Conservation (phyloP, 2,888 invertebrate genomes). For the Lepetodrilus schrolli region DNA sequence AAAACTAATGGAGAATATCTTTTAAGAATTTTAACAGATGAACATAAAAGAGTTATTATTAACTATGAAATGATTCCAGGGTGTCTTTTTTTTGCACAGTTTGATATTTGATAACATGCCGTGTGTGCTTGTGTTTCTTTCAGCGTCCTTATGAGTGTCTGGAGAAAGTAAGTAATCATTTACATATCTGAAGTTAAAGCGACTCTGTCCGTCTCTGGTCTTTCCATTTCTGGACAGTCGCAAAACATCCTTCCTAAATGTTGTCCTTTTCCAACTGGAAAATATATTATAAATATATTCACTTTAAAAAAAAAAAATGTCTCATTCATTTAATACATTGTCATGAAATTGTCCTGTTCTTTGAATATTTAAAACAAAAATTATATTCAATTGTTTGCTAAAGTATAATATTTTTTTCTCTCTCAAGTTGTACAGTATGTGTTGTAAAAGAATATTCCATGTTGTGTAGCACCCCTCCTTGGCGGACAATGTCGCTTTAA, state of each 20-base stretch:
- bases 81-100: conserved; percentile 22
- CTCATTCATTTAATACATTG: neutral
- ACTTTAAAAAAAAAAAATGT: too few relatives aligned
- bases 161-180: conserved; percentile 12
- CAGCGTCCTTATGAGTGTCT: conserved; percentile 14
- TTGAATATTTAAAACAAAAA: neutral
- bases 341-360: neutral
- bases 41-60: too few relatives aligned
- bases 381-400: neutral
- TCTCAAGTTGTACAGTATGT: neutral
- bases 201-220: conserved; percentile 11
- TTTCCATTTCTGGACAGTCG: conserved; percentile 15
- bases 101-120: conserved; percentile 20
- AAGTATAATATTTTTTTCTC: neutral
- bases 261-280: too few relatives aligned
- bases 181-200: conserved; percentile 1
- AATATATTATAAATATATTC: too few relatives aligned
- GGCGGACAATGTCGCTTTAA: conserved; percentile 22
- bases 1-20: too few relatives aligned
- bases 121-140: conserved; percentile 25
- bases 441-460: neutral
- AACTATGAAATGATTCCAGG: too few relatives aligned
- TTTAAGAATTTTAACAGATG: too few relatives aligned
- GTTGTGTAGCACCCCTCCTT: neutral
- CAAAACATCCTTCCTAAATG: too few relatives aligned